Evolutionary conservation across 2,888 invertebrate species (phyloP), one percentile per base, ranked within the genome.

Genomic region (Stenoptilia bipunctidactyla): DNA sequence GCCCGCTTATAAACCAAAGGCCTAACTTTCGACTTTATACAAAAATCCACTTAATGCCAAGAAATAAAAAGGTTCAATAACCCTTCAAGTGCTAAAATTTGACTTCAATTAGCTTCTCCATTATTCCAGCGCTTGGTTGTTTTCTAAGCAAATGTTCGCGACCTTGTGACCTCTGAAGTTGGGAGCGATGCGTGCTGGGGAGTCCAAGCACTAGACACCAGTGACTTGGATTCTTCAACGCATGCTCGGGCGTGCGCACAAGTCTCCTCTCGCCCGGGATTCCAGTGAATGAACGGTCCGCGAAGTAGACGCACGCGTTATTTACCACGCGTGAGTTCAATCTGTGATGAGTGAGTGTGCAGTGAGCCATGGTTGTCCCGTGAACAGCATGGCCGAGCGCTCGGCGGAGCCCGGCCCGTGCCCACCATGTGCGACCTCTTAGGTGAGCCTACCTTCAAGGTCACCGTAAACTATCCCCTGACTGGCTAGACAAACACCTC

Each of bases 151-250:
- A n/a, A n/a, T n/a, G n/a, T 37, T n/a, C n/a, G 13, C 34, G 39
- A 75, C 76, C 77, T 73, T 77, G 66, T 77, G 82, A 80, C 79
- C 80, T 80, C 80, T 76, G 71, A 58, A 56, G 58, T 62, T 61
- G 38, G 13, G 34, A 20, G 15, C 33, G 58, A 63, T 63, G 67
- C 61, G 66, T 62, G 61, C 57, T 61, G 59, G 63, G 55, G 14
- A 9, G 2, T n/a, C 30, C 4, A 27, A 12, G n/a, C 54, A 51
- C 56, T 56, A 61, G 55, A 62, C 61, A 68, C 71, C 67, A 66
- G 71, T 67, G 69, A 68, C 68, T 61, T 60, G 63, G 55, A 60
- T 49, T 46, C 49, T 49, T 52, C 53, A 61, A 67, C 66, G 67
- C 67, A 69, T 61, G 69, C 65, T 70, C 65, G 76, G 67, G 69